Conservation (phyloP, 1,140 invertebrate genomes). For the Megalonaias nervosa region DNA sequence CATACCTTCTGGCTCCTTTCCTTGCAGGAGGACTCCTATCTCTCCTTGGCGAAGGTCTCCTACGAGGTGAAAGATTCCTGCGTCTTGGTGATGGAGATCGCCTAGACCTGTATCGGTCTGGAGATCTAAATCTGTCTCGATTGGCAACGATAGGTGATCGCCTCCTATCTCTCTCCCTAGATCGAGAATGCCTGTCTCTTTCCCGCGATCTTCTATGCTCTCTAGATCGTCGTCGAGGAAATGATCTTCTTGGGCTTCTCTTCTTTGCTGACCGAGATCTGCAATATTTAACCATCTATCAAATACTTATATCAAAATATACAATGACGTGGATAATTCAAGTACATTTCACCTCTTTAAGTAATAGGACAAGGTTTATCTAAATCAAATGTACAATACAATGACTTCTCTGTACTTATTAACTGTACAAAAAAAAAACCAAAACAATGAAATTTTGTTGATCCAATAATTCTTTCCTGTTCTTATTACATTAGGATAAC, state of each 20-base stretch:
- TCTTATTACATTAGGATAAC: no score
- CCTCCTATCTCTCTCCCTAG: conserved; percentile 8
- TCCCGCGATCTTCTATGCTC: background rate
- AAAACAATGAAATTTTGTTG: no score
- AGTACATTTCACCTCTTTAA: no score
- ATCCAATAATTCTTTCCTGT: no score
- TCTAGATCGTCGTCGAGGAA: background rate
- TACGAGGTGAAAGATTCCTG: background rate
- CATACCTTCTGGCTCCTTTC: conserved; percentile 4
- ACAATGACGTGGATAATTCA: no score
- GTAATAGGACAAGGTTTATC: no score
- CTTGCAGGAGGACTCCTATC: conserved; percentile 18
- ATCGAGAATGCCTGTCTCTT: conserved; percentile 1
- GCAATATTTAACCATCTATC: background rate
- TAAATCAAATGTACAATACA: no score
- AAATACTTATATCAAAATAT: background rate
- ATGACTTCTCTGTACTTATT: no score
- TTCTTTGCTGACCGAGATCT: conserved; percentile 17
- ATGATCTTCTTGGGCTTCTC: conserved; percentile 1
- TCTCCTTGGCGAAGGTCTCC: background rate
- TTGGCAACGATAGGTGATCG: background rate
- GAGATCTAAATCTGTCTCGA: conserved; percentile 4
- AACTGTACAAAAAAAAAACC: no score
- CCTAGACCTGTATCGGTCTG: conserved; percentile 7
- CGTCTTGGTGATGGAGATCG: conserved; percentile 12